Conservation (phyloP, 2,797 vertebrate species). For the Micromesistius poutassou region DNA sequence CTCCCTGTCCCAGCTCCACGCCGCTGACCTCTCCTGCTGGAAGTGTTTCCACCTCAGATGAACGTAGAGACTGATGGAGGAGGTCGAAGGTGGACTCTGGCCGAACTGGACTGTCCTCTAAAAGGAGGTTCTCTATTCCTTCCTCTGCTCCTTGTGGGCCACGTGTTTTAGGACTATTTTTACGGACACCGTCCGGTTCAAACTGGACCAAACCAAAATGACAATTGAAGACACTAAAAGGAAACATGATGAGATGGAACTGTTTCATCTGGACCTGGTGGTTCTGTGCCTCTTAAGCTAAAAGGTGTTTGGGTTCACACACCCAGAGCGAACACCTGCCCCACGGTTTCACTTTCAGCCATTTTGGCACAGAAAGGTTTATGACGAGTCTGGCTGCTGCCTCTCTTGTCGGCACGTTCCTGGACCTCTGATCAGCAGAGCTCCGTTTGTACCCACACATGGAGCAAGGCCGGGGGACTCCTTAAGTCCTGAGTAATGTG, state of each 20-base stretch:
- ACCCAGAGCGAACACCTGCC: no score
- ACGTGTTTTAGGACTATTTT: not conserved
- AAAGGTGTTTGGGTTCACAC: not conserved
- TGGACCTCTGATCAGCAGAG: no score
- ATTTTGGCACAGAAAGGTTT: not conserved
- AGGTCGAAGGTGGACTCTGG: slow-evolving; percentile 12
- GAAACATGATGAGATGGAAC: not conserved
- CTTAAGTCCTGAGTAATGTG: not conserved
- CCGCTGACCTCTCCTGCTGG: not conserved
- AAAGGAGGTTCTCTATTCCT: not conserved
- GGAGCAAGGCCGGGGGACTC: not conserved
- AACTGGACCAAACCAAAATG: not conserved
- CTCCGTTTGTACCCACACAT: no score
- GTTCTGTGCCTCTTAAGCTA: not conserved
- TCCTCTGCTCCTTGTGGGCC: not conserved
- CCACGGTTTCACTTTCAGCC: not conserved
- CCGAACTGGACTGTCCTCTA: not conserved
- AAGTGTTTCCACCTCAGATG: not conserved
- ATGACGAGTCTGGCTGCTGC: not conserved
- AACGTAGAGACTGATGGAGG: not conserved
- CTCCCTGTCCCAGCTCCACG: not conserved
- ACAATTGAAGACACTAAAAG: not conserved
- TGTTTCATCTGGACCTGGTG: not conserved
- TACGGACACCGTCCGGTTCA: not conserved
- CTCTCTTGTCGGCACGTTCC: not conserved